Evolutionary conservation across 2,797 vertebrate genomes (phyloP).

Genomic region (Gadopsis bispinosus): DNA sequence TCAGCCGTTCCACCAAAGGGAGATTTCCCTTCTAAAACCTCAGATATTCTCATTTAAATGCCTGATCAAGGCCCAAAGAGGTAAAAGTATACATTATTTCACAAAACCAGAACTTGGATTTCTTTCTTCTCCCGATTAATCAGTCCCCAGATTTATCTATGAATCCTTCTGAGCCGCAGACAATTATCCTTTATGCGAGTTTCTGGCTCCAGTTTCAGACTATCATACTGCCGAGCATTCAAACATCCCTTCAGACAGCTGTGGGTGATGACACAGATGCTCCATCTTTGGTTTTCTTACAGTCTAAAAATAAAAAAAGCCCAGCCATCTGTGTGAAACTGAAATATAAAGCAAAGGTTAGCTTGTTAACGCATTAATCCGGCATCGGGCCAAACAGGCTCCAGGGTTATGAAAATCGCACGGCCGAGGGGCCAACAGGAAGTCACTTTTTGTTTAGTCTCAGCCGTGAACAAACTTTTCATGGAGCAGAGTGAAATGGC

Average conservation of each 20-base stretch:
- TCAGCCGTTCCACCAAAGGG: not conserved
- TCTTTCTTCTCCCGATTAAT: not conserved
- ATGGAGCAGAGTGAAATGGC: constrained; percentile 37
- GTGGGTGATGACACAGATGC: not conserved
- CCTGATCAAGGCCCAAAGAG: not conserved
- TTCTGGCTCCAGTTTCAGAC: not conserved
- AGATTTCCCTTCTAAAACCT: not conserved
- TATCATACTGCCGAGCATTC: not conserved
- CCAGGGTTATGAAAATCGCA: not conserved
- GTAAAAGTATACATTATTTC: not conserved
- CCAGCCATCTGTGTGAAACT: constrained; percentile 14
- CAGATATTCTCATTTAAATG: not conserved
- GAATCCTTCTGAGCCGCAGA: not conserved
- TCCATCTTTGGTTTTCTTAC: constrained; percentile 3
- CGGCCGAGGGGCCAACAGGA: not conserved
- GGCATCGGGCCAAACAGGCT: constrained; percentile 8
- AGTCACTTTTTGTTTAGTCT: not conserved
- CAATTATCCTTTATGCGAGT: not conserved
- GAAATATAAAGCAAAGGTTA: constrained; percentile 10
- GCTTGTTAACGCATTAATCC: not conserved
- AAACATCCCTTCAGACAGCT: constrained; percentile 5
- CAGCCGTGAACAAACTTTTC: constrained; percentile 16
- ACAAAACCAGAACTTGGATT: not conserved
- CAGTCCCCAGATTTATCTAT: not conserved
- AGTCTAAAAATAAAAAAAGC: not conserved